These are phyloP conservation scores for Ellobius talpinus DNA, from an alignment of 2,113 vertebrate species.

Conservation along the genomic window DNA sequence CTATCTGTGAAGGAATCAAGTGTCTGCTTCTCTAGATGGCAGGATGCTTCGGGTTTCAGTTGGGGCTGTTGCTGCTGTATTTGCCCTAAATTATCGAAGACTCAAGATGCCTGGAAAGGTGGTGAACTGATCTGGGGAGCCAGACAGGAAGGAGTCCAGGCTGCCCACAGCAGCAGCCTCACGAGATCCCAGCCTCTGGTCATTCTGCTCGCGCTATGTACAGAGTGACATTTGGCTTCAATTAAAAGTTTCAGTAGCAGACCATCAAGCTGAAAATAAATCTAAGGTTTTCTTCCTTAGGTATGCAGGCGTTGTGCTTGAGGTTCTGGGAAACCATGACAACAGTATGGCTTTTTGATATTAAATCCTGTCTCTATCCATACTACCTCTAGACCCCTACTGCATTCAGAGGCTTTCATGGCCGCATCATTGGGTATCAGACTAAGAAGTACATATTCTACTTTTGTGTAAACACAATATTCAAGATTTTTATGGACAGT, in stretches of 20 bases:
- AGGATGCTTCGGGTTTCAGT: background rate
- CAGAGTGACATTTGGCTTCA: background rate
- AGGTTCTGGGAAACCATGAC: slow-evolving; percentile 49
- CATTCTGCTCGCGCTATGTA: background rate
- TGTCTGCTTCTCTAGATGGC: slow-evolving; percentile 32
- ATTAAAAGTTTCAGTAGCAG: slow-evolving; percentile 40
- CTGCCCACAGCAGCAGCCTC: background rate
- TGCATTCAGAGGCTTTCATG: background rate
- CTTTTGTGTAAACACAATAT: slow-evolving; percentile 12
- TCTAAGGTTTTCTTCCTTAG: slow-evolving; percentile 50
- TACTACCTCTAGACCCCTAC: background rate
- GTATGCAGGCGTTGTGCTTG: background rate
- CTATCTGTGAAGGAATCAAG: slow-evolving; percentile 50
- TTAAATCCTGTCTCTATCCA: background rate
- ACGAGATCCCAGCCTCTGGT: background rate
- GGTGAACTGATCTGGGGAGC: background rate
- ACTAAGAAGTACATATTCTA: background rate
- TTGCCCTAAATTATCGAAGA: background rate
- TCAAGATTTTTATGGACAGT: background rate
- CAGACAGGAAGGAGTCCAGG: background rate
- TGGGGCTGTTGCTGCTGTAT: background rate
- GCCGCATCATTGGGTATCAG: background rate
- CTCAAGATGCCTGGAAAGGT: background rate
- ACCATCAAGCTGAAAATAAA: slow-evolving; percentile 45
- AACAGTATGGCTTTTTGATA: background rate